Conservation (phyloP, 2,797 vertebrate species). For the Phrynocephalus forsythii region DNA sequence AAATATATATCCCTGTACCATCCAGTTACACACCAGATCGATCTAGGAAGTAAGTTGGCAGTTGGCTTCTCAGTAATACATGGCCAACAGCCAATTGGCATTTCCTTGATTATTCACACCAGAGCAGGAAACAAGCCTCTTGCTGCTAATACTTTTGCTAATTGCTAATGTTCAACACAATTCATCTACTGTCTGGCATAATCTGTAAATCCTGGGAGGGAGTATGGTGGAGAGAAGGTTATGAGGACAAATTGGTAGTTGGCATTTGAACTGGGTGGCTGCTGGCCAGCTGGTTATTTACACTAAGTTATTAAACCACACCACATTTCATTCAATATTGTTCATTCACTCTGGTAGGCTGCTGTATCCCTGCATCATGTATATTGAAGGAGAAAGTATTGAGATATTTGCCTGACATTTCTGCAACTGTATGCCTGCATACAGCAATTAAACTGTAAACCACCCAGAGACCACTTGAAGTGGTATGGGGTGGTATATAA, state of each 20-base stretch:
- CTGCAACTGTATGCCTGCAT: no score
- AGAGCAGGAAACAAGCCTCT: constrained; percentile 33
- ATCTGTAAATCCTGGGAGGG: constrained; percentile 20
- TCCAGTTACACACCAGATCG: neutral
- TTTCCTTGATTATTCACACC: constrained; percentile 38
- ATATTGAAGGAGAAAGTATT: neutral
- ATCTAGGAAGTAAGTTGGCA: neutral
- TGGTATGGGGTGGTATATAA: no score
- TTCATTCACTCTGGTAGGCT: neutral
- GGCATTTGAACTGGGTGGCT: constrained; percentile 17
- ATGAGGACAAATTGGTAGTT: neutral
- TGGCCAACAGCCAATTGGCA: neutral
- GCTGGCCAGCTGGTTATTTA: constrained; percentile 31
- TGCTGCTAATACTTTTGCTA: constrained; percentile 34
- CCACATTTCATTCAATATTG: neutral
- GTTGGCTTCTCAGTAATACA: neutral
- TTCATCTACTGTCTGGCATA: neutral
- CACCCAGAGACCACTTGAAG: no score
- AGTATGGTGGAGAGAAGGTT: neutral
- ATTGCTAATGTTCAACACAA: constrained; percentile 17
- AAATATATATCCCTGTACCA: neutral
- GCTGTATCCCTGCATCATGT: constrained; percentile 2
- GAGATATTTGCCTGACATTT: neutral
- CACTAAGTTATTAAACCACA: neutral
- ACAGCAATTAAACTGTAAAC: no score